A percentile compares a stretch with the other conserved stretches of the same genome.
phyloP scores from a whole-genome alignment of 2,888 invertebrate genomes.

The Pyrochroa serraticornis region DNA sequence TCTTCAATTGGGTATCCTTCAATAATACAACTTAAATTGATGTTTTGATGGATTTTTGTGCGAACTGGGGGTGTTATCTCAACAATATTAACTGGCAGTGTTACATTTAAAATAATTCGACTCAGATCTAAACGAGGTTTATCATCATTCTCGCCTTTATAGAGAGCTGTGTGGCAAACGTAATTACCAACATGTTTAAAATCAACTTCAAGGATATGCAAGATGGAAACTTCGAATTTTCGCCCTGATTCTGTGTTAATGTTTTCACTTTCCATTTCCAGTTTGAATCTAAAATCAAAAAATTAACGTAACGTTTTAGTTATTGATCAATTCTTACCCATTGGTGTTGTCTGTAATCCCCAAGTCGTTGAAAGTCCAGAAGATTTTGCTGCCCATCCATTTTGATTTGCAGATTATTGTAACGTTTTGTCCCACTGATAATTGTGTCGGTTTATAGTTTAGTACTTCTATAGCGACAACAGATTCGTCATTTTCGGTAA shows the following conservation, averaged over 20 bases:
- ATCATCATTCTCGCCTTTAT: constrained; percentile 47
- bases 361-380: constrained; percentile 65
- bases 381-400: constrained; percentile 60
- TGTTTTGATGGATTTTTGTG: constrained; percentile 61
- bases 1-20: constrained; percentile 66
- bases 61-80: constrained; percentile 57
- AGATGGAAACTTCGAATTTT: constrained; percentile 57
- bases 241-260: constrained; percentile 55
- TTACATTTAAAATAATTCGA: constrained; percentile 54
- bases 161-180: constrained; percentile 61
- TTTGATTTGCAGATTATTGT: constrained; percentile 63
- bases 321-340: constrained; percentile 53
- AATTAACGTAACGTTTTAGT: background rate
- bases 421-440: constrained; percentile 59
- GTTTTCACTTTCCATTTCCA: constrained; percentile 56
- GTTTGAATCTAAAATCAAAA: constrained; percentile 47
- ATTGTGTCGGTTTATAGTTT: constrained; percentile 48
- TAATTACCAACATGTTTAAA: constrained; percentile 67
- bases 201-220: constrained; percentile 63
- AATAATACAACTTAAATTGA: constrained; percentile 63
- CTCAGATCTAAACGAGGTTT: constrained; percentile 47
- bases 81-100: constrained; percentile 60
- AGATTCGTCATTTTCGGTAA: constrained; percentile 40
- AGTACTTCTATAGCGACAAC: constrained; percentile 52
- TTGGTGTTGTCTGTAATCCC: constrained; percentile 61